phyloP scores from a whole-genome alignment of 2,888 invertebrate genomes.

The Trichopria drosophilae region DNA sequence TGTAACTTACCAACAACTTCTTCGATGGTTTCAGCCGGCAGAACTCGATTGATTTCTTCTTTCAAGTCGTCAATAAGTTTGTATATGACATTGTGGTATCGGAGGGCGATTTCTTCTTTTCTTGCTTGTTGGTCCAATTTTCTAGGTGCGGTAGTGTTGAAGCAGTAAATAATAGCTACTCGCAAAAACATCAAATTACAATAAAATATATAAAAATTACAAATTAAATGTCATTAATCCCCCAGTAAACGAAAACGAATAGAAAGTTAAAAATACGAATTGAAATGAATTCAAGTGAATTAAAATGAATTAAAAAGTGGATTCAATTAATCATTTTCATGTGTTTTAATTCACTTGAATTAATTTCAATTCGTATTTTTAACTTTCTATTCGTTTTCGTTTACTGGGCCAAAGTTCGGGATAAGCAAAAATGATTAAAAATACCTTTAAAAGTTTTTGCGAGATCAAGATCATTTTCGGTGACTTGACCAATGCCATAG shows the following conservation, averaged over 20 bases:
- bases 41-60: constrained; percentile 70
- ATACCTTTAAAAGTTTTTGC: constrained; percentile 72
- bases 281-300: too few species aligned
- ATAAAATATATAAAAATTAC: constrained; percentile 9
- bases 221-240: not conserved
- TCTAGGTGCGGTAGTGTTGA: constrained; percentile 73
- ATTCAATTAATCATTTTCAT: too few species aligned
- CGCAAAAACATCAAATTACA: constrained; percentile 18
- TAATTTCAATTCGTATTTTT: too few species aligned
- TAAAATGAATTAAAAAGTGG: too few species aligned
- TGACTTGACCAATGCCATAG: constrained; percentile 86
- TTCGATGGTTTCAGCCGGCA: constrained; percentile 76
- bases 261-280: too few species aligned
- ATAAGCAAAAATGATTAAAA: too few species aligned
- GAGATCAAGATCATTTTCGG: constrained; percentile 80
- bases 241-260: too few species aligned
- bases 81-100: constrained; percentile 87
- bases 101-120: constrained; percentile 63
- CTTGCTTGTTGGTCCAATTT: constrained; percentile 62
- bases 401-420: too few species aligned
- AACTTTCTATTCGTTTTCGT: too few species aligned
- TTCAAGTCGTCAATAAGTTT: constrained; percentile 87
- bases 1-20: constrained; percentile 69
- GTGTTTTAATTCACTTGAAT: too few species aligned
- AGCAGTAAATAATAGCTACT: constrained; percentile 84